Conservation (phyloP, 2,888 invertebrate species). For the Morinoia aosen region DNA sequence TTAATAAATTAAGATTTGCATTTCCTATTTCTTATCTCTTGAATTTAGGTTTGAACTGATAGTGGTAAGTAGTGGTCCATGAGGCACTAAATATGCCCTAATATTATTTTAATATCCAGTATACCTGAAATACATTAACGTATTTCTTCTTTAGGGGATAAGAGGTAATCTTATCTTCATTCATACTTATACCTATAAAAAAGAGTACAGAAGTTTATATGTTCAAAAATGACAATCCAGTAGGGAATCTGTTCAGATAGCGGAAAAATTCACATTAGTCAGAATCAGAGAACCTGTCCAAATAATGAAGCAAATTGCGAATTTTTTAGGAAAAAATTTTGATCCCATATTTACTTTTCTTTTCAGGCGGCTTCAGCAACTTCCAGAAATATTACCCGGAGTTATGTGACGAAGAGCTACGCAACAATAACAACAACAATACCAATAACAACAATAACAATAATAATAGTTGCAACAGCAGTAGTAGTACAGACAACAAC, state of each 20-base stretch:
- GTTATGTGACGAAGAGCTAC: constrained; percentile 80
- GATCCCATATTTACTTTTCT: background rate
- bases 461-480: background rate
- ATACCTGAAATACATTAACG: background rate
- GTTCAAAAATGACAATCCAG: background rate
- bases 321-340: background rate
- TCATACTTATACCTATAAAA: too few species aligned
- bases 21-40: background rate
- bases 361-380: constrained; percentile 65
- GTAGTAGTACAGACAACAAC: background rate
- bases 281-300: background rate
- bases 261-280: background rate
- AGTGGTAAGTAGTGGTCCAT: background rate
- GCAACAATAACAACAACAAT: constrained; percentile 59
- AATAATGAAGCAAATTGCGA: background rate
- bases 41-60: background rate
- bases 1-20: background rate
- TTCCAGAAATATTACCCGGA: constrained; percentile 73
- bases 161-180: background rate
- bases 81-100: background rate
- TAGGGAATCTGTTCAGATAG: background rate
- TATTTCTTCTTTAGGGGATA: background rate
- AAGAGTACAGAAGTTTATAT: too few species aligned
- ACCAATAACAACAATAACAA: constrained; percentile 8
- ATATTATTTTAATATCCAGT: background rate